phyloP scores from a whole-genome alignment of 2,113 vertebrate genomes.

The Lophochroa leadbeateri region DNA sequence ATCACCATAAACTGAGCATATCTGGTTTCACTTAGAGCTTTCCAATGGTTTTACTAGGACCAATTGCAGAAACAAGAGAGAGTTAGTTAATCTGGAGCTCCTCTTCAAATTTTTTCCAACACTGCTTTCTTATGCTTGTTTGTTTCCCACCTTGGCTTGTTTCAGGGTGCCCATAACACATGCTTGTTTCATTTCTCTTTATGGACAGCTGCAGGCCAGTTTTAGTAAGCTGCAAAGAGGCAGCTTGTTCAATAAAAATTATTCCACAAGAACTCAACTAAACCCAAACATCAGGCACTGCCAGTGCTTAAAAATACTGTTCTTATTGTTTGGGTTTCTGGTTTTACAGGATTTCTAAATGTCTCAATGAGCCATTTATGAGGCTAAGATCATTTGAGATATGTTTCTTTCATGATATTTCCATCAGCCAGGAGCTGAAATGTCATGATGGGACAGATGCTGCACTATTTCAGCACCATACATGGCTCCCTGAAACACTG shows the following conservation, averaged over 20 bases:
- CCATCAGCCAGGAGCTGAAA: neutral
- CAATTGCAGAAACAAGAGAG: neutral
- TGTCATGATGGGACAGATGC: neutral
- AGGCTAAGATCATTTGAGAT: neutral
- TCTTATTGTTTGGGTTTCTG: neutral
- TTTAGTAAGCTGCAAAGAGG: neutral
- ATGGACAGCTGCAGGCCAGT: neutral
- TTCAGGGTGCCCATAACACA: neutral
- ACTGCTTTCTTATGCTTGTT: neutral
- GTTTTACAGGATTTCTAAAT: neutral
- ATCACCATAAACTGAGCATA: neutral
- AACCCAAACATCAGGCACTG: neutral
- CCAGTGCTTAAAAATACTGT: neutral
- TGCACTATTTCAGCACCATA: neutral
- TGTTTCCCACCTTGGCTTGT: neutral
- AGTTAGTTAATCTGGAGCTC: neutral
- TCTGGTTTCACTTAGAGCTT: neutral
- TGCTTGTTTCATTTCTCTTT: neutral
- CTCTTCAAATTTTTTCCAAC: neutral
- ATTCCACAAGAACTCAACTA: neutral
- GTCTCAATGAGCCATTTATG: conserved; percentile 12
- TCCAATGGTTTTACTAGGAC: neutral
- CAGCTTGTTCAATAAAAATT: neutral
- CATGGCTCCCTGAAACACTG: neutral
- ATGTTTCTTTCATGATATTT: neutral